Conservation (phyloP, 2,797 vertebrate genomes). For the Staurois parvus region DNA sequence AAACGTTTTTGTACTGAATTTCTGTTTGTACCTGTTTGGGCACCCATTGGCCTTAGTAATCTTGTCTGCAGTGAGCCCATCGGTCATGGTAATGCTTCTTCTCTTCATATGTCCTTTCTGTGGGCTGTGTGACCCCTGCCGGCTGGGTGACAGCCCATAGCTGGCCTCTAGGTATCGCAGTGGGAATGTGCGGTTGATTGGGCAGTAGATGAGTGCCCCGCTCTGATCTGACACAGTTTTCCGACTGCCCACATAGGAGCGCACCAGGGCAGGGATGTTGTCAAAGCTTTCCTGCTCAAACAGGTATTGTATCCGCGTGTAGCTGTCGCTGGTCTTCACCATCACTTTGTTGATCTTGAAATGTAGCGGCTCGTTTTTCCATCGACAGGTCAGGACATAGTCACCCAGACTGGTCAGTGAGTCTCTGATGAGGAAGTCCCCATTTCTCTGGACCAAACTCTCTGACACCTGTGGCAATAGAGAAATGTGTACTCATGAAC, state of each 20-base stretch:
- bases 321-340: conserved; percentile 88
- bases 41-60: conserved; percentile 83
- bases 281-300: conserved; percentile 94
- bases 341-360: conserved; percentile 97
- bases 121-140: conserved; percentile 83
- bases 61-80: conserved; percentile 92
- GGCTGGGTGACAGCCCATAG: conserved; percentile 85
- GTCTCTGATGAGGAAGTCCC: conserved; percentile 95
- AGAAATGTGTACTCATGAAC: background rate
- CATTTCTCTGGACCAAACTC: conserved; percentile 88
- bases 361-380: conserved; percentile 91
- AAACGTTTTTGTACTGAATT: no score
- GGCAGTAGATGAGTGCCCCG: conserved; percentile 91
- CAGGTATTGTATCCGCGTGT: conserved; percentile 88
- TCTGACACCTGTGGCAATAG: conserved; percentile 85
- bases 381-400: conserved; percentile 93
- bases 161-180: conserved; percentile 97
- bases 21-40: conserved; percentile 83
- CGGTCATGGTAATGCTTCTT: conserved; percentile 94
- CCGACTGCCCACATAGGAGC: conserved; percentile 90
- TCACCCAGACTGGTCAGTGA: conserved; percentile 90
- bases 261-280: conserved; percentile 89
- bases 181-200: conserved; percentile 93
- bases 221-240: conserved; percentile 88
- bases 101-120: conserved; percentile 91